phyloP scores from a whole-genome alignment of 2,888 invertebrate species.

The Drosophila paranaensis region DNA sequence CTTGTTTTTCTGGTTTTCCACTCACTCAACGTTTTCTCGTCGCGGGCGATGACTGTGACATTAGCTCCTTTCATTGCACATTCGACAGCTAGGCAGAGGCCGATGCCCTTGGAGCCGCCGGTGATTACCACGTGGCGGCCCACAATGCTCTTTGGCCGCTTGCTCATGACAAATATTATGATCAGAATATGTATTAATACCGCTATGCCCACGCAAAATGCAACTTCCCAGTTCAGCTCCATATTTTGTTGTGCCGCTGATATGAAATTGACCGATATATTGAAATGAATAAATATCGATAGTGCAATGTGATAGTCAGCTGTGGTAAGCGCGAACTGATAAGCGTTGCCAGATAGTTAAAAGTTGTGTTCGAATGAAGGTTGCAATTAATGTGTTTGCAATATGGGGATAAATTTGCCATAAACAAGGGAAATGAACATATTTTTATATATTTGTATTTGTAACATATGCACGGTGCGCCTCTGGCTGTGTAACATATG shows the following conservation, averaged over 20 bases:
- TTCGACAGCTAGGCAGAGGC: slow-evolving; percentile 92
- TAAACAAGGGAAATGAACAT: not conserved
- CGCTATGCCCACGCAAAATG: slow-evolving; percentile 70
- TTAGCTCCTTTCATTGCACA: slow-evolving; percentile 93
- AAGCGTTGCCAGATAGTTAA: slow-evolving; percentile 12
- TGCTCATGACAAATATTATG: slow-evolving; percentile 78
- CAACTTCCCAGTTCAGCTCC: slow-evolving; percentile 75
- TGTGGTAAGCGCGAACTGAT: not conserved
- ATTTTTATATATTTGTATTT: not conserved
- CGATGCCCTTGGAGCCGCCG: slow-evolving; percentile 98
- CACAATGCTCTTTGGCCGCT: slow-evolving; percentile 75
- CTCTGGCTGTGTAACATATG: slow-evolving; percentile 45
- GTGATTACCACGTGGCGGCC: slow-evolving; percentile 91
- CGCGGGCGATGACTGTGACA: slow-evolving; percentile 96
- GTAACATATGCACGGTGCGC: not conserved
- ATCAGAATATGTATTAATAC: slow-evolving; percentile 75
- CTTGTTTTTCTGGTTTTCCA: slow-evolving; percentile 58
- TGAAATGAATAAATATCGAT: slow-evolving; percentile 13
- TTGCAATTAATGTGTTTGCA: not conserved
- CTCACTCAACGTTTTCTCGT: slow-evolving; percentile 88
- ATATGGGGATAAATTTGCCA: not conserved
- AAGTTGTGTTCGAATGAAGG: not conserved
- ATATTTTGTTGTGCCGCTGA: slow-evolving; percentile 46
- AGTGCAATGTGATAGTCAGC: not conserved
- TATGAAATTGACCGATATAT: slow-evolving; percentile 8